Evolutionary conservation across 2,113 vertebrate genomes (phyloP).

Genomic region (Festucalex cinctus): DNA sequence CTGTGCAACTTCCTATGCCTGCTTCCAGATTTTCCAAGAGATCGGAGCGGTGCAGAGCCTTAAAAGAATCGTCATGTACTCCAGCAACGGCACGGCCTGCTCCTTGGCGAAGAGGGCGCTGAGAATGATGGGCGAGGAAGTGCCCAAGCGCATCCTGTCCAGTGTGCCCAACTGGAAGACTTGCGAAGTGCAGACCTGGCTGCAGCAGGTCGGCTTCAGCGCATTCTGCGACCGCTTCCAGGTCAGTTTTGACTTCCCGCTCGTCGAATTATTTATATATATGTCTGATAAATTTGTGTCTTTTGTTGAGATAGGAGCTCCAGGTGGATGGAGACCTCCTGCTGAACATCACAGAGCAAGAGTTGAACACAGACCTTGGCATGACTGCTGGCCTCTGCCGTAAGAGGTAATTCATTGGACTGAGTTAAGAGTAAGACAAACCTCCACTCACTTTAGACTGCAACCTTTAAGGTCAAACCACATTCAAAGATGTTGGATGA

Average conservation of each 20-base stretch:
- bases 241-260: constrained; percentile 60
- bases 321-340: constrained; percentile 94
- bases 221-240: constrained; percentile 81
- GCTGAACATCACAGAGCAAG: constrained; percentile 83
- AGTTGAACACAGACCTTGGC: constrained; percentile 81
- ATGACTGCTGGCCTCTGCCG: constrained; percentile 84
- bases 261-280: not conserved
- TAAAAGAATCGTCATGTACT: constrained; percentile 92
- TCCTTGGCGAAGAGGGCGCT: constrained; percentile 85
- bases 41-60: constrained; percentile 93
- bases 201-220: constrained; percentile 92
- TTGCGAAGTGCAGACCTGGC: constrained; percentile 89
- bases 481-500: too few relatives aligned
- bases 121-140: constrained; percentile 83
- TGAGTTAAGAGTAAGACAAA: not conserved
- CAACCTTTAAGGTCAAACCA: not conserved
- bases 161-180: constrained; percentile 93
- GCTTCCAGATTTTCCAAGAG: constrained; percentile 89
- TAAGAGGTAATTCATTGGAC: constrained; percentile 77
- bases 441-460: not conserved
- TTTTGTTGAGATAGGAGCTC: constrained; percentile 73
- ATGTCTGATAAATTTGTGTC: not conserved
- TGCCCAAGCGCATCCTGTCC: constrained; percentile 83
- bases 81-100: constrained; percentile 83
- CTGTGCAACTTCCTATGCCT: not conserved